Evolutionary conservation across 1,140 invertebrate genomes (phyloP).

Genomic region (Trichonephila clavipes): DNA sequence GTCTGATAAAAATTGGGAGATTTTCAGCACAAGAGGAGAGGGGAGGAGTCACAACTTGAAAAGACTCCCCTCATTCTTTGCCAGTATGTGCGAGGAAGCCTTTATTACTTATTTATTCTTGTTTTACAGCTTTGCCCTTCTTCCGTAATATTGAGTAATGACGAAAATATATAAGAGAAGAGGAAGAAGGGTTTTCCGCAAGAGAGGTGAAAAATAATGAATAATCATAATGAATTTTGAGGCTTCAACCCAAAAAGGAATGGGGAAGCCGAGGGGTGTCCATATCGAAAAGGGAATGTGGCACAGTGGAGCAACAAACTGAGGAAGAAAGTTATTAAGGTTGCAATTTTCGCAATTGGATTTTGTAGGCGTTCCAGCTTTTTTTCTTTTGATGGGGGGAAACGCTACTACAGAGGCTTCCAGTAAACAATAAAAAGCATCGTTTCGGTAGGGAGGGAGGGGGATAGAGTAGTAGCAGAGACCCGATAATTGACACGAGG

Average conservation of each 20-base stretch:
- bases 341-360: slow-evolving; percentile 68
- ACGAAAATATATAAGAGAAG: background rate
- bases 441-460: background rate
- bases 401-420: background rate
- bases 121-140: slow-evolving; percentile 36
- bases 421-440: background rate
- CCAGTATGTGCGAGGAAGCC: background rate
- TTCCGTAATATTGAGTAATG: slow-evolving; percentile 53
- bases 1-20: slow-evolving; percentile 67
- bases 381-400: background rate
- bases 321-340: slow-evolving; percentile 54
- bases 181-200: slow-evolving; percentile 6
- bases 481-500: slow-evolving; percentile 31
- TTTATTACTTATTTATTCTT: slow-evolving; percentile 67
- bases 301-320: slow-evolving; percentile 11
- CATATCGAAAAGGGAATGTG: slow-evolving; percentile 36
- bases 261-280: background rate
- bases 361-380: slow-evolving; percentile 63
- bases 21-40: background rate
- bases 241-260: background rate
- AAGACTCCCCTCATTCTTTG: background rate
- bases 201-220: slow-evolving; percentile 64
- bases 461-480: too few species aligned
- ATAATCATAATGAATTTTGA: slow-evolving; percentile 69
- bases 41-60: slow-evolving; percentile 21